Evolutionary conservation across 2,888 invertebrate species (phyloP).

Genomic region (Phortica magna): DNA sequence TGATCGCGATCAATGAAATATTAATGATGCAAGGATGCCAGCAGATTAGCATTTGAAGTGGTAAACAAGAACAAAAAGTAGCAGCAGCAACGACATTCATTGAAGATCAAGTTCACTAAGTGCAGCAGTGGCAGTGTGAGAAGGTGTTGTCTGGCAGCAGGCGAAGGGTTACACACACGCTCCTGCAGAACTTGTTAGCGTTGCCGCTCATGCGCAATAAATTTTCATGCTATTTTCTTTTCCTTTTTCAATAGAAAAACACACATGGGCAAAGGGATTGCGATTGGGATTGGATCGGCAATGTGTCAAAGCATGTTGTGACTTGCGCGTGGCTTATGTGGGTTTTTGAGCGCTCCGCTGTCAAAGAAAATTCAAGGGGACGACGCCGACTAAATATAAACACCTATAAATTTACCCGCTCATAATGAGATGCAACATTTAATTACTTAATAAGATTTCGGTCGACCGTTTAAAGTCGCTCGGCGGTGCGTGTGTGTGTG

Average conservation of each 20-base stretch:
- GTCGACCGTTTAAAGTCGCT: slow-evolving; percentile 11
- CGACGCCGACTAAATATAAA: neutral
- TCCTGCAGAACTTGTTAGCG: slow-evolving; percentile 57
- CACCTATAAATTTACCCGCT: neutral
- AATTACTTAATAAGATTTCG: slow-evolving; percentile 57
- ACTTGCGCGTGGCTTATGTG: neutral
- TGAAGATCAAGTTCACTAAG: slow-evolving; percentile 19
- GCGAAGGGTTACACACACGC: slow-evolving; percentile 25
- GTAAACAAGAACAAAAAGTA: neutral
- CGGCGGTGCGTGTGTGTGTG: slow-evolving; percentile 37
- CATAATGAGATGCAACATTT: slow-evolving; percentile 45
- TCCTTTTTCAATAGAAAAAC: slow-evolving; percentile 33
- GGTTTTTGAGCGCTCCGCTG: slow-evolving; percentile 26
- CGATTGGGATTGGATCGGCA: no score
- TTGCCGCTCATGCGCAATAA: slow-evolving; percentile 66
- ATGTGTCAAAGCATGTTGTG: slow-evolving; percentile 13
- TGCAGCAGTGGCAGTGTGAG: neutral
- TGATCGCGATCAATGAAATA: slow-evolving; percentile 38
- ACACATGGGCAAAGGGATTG: neutral
- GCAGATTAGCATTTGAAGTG: slow-evolving; percentile 18
- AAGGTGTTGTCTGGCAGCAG: neutral
- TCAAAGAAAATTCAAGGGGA: neutral
- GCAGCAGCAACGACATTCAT: neutral
- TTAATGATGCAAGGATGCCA: slow-evolving; percentile 34
- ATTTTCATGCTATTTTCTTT: slow-evolving; percentile 37